phyloP scores from a whole-genome alignment of 2,888 invertebrate genomes.

The Boloria selene region DNA sequence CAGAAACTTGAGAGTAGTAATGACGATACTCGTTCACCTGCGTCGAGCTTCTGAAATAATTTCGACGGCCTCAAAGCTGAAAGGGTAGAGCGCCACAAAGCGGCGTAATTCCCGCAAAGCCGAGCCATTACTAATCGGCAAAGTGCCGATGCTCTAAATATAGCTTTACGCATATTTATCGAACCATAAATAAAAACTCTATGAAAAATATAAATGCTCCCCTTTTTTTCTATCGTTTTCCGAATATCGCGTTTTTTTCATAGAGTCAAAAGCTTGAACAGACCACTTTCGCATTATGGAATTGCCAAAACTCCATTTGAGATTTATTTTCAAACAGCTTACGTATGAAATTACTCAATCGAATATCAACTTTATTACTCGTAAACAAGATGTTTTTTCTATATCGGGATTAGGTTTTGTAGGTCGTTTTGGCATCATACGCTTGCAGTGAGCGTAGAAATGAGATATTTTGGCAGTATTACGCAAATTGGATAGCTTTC shows the following conservation, averaged over 20 bases:
- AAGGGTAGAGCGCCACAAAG: slow-evolving; percentile 68
- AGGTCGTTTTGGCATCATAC: slow-evolving; percentile 49
- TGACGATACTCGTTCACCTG: slow-evolving; percentile 52
- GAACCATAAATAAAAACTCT: slow-evolving; percentile 80
- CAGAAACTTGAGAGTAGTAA: slow-evolving; percentile 10
- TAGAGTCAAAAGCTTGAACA: slow-evolving; percentile 83
- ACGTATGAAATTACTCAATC: slow-evolving; percentile 38
- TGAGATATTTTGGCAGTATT: slow-evolving; percentile 83
- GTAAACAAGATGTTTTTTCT: slow-evolving; percentile 44
- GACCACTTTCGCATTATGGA: slow-evolving; percentile 83
- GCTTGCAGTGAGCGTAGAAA: slow-evolving; percentile 78
- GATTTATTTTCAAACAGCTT: slow-evolving; percentile 52
- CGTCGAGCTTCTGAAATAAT: slow-evolving; percentile 67
- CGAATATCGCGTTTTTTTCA: slow-evolving; percentile 77
- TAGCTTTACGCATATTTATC: slow-evolving; percentile 77
- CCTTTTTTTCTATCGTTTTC: slow-evolving; percentile 79
- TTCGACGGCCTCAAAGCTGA: slow-evolving; percentile 75
- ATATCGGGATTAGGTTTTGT: slow-evolving; percentile 40
- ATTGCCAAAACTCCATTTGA: slow-evolving; percentile 80
- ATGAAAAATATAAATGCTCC: slow-evolving; percentile 80
- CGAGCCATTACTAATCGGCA: slow-evolving; percentile 74
- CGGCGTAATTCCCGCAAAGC: slow-evolving; percentile 59
- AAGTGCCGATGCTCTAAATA: slow-evolving; percentile 79
- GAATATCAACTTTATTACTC: slow-evolving; percentile 46
- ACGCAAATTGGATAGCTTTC: slow-evolving; percentile 83